Evolutionary conservation across 2,888 invertebrate species (phyloP).

Genomic region (Ophion obscuratus): DNA sequence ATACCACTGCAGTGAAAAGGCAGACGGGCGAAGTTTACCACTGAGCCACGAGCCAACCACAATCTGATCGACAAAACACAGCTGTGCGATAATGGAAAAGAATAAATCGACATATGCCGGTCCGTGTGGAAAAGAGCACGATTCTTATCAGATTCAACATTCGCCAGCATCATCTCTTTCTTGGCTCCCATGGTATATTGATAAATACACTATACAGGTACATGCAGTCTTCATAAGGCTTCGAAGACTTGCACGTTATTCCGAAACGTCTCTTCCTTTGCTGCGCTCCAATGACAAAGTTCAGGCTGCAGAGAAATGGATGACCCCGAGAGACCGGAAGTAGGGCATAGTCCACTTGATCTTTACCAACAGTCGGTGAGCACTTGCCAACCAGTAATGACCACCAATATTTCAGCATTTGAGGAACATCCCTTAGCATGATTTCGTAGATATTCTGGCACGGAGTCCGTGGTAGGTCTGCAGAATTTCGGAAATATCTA

Average conservation of each 20-base stretch:
- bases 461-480: neutral
- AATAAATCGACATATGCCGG: conserved; percentile 1
- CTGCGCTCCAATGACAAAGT: neutral
- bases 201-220: neutral
- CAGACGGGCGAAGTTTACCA: neutral
- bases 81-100: neutral
- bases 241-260: neutral
- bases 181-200: neutral
- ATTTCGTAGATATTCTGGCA: neutral
- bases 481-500: neutral
- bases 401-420: neutral
- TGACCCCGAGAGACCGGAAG: neutral
- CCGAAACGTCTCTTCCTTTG: neutral
- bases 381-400: neutral
- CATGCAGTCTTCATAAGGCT: neutral
- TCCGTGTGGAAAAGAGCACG: neutral
- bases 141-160: neutral
- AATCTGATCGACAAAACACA: conserved; percentile 8
- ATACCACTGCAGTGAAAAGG: neutral
- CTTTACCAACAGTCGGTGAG: neutral
- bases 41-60: neutral
- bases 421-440: neutral
- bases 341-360: neutral
- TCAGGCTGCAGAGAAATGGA: neutral
- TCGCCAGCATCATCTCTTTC: neutral